Base-by-base conservation (phyloP, 2,888 invertebrate genomes). In the Synergus umbraculus region DNA sequence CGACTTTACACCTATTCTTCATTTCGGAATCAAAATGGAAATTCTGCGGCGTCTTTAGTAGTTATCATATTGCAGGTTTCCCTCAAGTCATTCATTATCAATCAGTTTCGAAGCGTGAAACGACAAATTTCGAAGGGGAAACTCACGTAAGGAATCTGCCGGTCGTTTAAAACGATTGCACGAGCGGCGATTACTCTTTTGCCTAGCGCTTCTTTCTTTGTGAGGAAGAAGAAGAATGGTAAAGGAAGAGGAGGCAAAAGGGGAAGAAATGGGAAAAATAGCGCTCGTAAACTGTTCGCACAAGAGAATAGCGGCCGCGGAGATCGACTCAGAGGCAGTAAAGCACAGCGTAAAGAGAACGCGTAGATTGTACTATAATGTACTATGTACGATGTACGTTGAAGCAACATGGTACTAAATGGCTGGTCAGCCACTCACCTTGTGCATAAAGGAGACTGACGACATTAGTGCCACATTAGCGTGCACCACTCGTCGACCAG, bases 391-490 rank as follows among this genome's bases (percentile, higher is more conserved):
- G 54, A 58, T 63, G 81, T 81, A 79, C 76, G 77, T n/a, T 37
- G 41, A 41, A 10, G 37, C 65, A 66, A 66, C 43, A 66, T 54
- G 76, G 78, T 77, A 78, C 77, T 78, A 82, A 82, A 83, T 81
- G 76, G 79, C 81, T 73, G 73, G 78, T 67, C 60, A 81, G 79
- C 69, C 78, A 77, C 82, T 80, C 79, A 77, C 79, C 81, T 79
- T 81, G 82, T 76, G 79, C 84, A 83, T 82, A 83, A 86, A 84
- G 83, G 83, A 81, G 82, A 81, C 85, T 82, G 86, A 86, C 87
- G 89, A 90, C 89, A 90, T 90, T 90, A 90, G 89, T 89, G 89
- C 86, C 87, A 88, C 90, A 91, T 91, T 91, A 91, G 89, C 88
- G 87, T 84, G 85, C 86, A 83, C 84, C 82, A 86, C 89, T 88